Evolutionary conservation across 2,113 vertebrate genomes (phyloP), one percentile per base, ranked within the genome.

Genomic region (Austrofundulus limnaeus): DNA sequence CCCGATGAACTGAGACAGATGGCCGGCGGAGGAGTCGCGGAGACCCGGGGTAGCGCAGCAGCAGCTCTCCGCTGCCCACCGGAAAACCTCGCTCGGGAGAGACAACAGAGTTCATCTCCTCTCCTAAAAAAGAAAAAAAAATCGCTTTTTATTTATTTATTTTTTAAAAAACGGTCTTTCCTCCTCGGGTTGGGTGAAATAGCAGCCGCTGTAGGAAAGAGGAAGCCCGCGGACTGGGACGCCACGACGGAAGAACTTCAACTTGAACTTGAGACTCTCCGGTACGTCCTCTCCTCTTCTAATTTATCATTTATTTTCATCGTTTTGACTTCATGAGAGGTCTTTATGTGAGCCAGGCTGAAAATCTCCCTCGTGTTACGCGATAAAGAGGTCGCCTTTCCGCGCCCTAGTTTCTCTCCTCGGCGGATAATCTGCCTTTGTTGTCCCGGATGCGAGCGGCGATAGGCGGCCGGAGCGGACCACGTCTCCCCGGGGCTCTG

Each of bases 191-290:
- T 31, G 50, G 20, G 24, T 61, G 54, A 39, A 53, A 69, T 34
- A 71, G 60, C n/a, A 66, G 28, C 39, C n/a, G 20, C 42, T 59
- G 42, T 34, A 39, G 75, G 75, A 72, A 72, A 78, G 57, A 73
- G 64, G 63, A 81, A 84, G 57, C 72, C 55, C 55, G 70, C 66
- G 58, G 66, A 81, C 68, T 49, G 57, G 70, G 60, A 78, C 77
- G 48, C 72, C 42, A 17, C 52, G 74, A 73, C 62, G 75, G 74
- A 71, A 53, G 75, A 70, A 53, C 51, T 20, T 37, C 53, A 69
- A 86, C 78, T 85, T 88, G 75, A 89, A 84, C 83, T 82, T 86
- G 69, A 85, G 63, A 50, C 59, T n/a, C 49, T 42, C 28, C 41
- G 84, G 86, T 87, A 66, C 62, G 85, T 84, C 73, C 52, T 69